phyloP scores from a whole-genome alignment of 2,113 vertebrate species.

The Odontesthes bonariensis region DNA sequence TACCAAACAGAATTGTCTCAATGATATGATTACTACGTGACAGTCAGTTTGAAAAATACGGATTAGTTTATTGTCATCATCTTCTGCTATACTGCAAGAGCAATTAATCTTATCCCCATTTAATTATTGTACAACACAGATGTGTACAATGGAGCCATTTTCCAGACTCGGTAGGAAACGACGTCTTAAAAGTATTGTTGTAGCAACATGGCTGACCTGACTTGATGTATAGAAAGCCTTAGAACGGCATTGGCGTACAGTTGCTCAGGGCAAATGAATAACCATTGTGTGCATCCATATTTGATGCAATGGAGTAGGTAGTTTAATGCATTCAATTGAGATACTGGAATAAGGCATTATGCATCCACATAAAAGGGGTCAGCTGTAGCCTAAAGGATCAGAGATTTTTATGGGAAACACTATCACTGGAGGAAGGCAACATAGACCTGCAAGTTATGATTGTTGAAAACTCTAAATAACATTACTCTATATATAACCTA shows the following conservation, averaged over 20 bases:
- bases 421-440: too few relatives aligned
- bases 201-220: slow-evolving; percentile 38
- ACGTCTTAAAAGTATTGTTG: not conserved
- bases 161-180: not conserved
- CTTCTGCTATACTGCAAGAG: too few relatives aligned
- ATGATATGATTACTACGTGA: slow-evolving; percentile 4
- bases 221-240: slow-evolving; percentile 36
- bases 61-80: not conserved
- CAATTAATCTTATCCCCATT: too few relatives aligned
- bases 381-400: too few relatives aligned
- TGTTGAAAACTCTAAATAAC: too few relatives aligned
- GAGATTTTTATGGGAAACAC: too few relatives aligned
- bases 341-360: too few relatives aligned
- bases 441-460: not conserved
- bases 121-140: too few relatives aligned
- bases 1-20: slow-evolving; percentile 22
- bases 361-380: too few relatives aligned
- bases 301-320: slow-evolving; percentile 53
- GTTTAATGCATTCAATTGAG: slow-evolving; percentile 41
- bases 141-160: not conserved
- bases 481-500: too few relatives aligned
- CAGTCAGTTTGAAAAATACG: slow-evolving; percentile 9
- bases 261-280: slow-evolving; percentile 42
- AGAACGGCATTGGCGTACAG: slow-evolving; percentile 33
- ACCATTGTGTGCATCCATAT: slow-evolving; percentile 56